These are phyloP conservation scores for Oligia strigilis DNA, from an alignment of 2,888 invertebrate species.

Conservation along the genomic window DNA sequence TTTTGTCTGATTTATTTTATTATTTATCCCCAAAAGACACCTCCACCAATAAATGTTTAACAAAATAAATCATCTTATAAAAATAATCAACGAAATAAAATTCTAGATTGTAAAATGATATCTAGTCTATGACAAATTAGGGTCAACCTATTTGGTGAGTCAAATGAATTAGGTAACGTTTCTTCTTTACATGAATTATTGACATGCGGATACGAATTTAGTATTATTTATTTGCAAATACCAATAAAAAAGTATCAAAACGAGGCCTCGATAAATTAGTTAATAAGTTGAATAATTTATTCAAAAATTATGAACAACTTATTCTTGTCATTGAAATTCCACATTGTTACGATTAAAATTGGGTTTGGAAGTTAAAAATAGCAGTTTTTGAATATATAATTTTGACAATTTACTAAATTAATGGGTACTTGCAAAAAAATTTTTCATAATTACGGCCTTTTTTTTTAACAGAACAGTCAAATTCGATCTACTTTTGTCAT, in stretches of 20 bases:
- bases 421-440: conserved; percentile 5
- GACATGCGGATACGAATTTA: conserved; percentile 49
- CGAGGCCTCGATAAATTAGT: conserved; percentile 2
- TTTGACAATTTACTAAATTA: conserved; percentile 9
- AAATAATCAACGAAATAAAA: conserved; percentile 69
- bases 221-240: conserved; percentile 30
- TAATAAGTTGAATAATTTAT: conserved; percentile 70
- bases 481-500: conserved; percentile 31
- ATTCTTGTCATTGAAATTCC: conserved; percentile 26
- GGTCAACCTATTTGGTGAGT: conserved; percentile 45
- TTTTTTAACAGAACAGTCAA: conserved; percentile 11
- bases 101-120: conserved; percentile 57
- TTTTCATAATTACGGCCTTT: conserved; percentile 4
- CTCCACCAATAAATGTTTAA: conserved; percentile 71
- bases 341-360: neutral
- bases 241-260: conserved; percentile 31
- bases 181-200: neutral
- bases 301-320: conserved; percentile 66
- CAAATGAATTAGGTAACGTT: conserved; percentile 16
- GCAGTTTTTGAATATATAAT: conserved; percentile 3
- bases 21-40: conserved; percentile 78
- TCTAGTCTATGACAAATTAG: conserved; percentile 31
- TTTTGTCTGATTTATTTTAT: conserved; percentile 60
- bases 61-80: conserved; percentile 65
- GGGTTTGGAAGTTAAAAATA: neutral